phyloP scores from a whole-genome alignment of 1,140 invertebrate species.

The Vollenhovia emeryi region DNA sequence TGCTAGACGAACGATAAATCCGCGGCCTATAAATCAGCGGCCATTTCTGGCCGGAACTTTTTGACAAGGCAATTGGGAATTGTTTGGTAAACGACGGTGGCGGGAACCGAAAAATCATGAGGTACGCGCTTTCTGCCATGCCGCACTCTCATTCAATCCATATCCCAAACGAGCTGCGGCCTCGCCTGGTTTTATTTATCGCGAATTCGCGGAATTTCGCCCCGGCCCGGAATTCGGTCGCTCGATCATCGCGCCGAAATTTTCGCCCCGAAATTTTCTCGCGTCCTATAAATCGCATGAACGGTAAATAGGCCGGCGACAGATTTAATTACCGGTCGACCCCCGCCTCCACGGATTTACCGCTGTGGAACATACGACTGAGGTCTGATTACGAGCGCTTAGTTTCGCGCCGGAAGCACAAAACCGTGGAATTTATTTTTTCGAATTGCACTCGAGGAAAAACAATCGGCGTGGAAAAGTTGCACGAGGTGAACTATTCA shows the following conservation, averaged over 20 bases:
- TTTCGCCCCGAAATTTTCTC: conserved; percentile 48
- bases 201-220: conserved; percentile 59
- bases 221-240: conserved; percentile 60
- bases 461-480: background rate
- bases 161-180: conserved; percentile 59
- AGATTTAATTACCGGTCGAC: conserved; percentile 49
- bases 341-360: conserved; percentile 16
- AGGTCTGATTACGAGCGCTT: conserved; percentile 15
- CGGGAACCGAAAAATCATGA: conserved; percentile 73
- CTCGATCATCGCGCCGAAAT: conserved; percentile 51
- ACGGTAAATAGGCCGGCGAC: conserved; percentile 43
- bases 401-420: conserved; percentile 13
- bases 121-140: conserved; percentile 69
- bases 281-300: conserved; percentile 38
- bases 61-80: conserved; percentile 81
- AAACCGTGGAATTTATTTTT: background rate
- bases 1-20: conserved; percentile 68
- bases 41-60: conserved; percentile 79
- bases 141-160: conserved; percentile 68
- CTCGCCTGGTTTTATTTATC: conserved; percentile 68
- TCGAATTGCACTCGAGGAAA: background rate
- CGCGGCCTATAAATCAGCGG: conserved; percentile 76
- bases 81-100: conserved; percentile 78
- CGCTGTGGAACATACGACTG: background rate
- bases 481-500: background rate